A percentile compares a stretch with the other conserved stretches of the same genome.
phyloP scores from a whole-genome alignment of 2,113 vertebrate genomes.

The Neolamprologus sp. region DNA sequence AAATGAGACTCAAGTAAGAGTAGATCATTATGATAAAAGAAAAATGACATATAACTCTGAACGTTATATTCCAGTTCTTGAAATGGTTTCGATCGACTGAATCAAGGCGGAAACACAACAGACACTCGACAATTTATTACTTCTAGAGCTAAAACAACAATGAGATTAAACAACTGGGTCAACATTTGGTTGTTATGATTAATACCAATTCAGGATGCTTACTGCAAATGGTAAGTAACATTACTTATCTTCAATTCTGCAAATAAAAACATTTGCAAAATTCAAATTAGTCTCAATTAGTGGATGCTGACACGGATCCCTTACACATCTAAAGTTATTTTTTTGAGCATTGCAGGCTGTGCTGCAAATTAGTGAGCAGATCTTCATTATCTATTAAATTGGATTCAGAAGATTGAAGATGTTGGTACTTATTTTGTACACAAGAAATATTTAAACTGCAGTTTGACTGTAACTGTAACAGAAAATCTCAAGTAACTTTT shows the following conservation, averaged over 20 bases:
- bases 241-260: not conserved
- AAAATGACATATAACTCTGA: not conserved
- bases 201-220: not conserved
- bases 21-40: not conserved
- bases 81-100: not conserved
- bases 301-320: not conserved
- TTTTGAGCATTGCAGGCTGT: not conserved
- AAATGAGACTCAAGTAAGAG: not conserved
- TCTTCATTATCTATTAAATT: not conserved
- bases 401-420: not conserved
- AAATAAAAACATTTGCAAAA: not conserved
- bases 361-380: not conserved
- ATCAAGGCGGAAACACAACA: not conserved
- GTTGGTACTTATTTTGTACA: not conserved
- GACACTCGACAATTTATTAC: not conserved
- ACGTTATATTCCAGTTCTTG: not conserved
- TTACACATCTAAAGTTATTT: not conserved
- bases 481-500: not conserved
- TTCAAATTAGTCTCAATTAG: not conserved
- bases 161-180: not conserved
- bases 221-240: not conserved
- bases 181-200: not conserved
- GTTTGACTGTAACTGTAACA: not conserved
- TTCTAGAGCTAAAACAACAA: not conserved
- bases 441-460: accelerated